Percentiles rank a stretch among this genome's conserved stretches.
phyloP scores from a whole-genome alignment of 2,888 invertebrate genomes.

The Ophioninae sp. region DNA sequence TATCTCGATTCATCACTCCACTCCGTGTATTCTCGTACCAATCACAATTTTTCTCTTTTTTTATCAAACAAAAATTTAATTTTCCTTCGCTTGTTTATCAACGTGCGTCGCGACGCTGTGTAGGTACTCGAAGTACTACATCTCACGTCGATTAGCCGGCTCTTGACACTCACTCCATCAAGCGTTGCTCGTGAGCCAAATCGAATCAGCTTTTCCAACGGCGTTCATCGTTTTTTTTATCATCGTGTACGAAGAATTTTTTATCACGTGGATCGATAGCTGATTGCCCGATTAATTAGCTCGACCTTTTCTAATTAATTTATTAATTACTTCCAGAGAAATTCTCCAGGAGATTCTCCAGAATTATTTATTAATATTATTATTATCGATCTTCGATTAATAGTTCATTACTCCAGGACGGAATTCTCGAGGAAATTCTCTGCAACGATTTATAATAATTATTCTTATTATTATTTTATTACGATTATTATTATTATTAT shows the following conservation, averaged over 20 bases:
- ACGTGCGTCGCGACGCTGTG: conserved; percentile 8
- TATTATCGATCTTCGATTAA: too few relatives aligned
- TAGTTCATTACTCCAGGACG: too few relatives aligned
- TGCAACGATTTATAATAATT: too few relatives aligned
- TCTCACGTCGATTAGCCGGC: conserved; percentile 29
- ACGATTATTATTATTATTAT: too few relatives aligned
- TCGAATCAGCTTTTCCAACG: background rate
- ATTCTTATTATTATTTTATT: too few relatives aligned
- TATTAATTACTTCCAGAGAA: background rate
- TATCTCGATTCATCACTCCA: conserved; percentile 76
- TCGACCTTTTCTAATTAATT: background rate
- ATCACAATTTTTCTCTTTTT: conserved; percentile 32
- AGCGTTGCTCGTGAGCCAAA: background rate
- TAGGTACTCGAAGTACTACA: conserved; percentile 32
- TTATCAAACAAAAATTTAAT: background rate
- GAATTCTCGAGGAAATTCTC: too few relatives aligned
- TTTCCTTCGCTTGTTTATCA: conserved; percentile 36
- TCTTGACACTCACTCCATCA: conserved; percentile 13
- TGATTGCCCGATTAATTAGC: background rate
- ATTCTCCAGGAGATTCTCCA: background rate
- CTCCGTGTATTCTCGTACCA: conserved; percentile 50
- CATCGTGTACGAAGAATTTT: conserved; percentile 1
- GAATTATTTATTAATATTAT: too few relatives aligned
- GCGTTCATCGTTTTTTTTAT: background rate
- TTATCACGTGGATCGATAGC: background rate